Conservation (phyloP, 2,113 vertebrate species). For the Echinops telfairi region DNA sequence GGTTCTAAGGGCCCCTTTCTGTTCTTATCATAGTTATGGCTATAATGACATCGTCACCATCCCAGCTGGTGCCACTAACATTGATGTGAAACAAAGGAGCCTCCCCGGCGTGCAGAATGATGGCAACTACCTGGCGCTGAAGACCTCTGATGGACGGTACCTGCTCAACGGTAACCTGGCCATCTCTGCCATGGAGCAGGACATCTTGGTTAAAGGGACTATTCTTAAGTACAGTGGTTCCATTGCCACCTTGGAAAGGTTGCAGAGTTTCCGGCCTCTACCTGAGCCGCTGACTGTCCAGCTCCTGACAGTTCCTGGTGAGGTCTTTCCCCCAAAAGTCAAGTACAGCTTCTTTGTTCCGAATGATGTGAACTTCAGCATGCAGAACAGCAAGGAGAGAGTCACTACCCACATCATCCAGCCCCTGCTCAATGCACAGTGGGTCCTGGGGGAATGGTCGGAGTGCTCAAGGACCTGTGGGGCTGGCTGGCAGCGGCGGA, state of each 20-base stretch:
- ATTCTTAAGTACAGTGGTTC: constrained; percentile 97
- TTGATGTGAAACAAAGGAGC: constrained; percentile 97
- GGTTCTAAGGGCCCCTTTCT: constrained; percentile 56
- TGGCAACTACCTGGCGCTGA: constrained; percentile 95
- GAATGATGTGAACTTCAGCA: constrained; percentile 89
- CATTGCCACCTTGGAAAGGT: constrained; percentile 94
- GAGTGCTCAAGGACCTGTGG: constrained; percentile 95
- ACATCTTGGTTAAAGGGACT: constrained; percentile 93
- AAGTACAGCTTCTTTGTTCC: constrained; percentile 97
- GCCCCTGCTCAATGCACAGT: constrained; percentile 89
- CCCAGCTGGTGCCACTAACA: constrained; percentile 95
- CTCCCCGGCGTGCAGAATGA: constrained; percentile 93
- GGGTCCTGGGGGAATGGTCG: constrained; percentile 96
- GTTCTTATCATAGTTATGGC: constrained; percentile 89
- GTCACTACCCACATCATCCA: constrained; percentile 90
- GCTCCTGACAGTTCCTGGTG: constrained; percentile 91
- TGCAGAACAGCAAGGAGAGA: constrained; percentile 88
- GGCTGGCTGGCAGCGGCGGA: constrained; percentile 94
- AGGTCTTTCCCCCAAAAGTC: constrained; percentile 91
- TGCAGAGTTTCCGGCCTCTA: constrained; percentile 95
- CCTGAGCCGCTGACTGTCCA: constrained; percentile 93
- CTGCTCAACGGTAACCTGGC: constrained; percentile 96
- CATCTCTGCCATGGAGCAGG: constrained; percentile 95
- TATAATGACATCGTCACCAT: constrained; percentile 97
- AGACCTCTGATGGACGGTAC: constrained; percentile 90